phyloP scores from a whole-genome alignment of 2,888 invertebrate genomes.

The Tyria jacobaeae region DNA sequence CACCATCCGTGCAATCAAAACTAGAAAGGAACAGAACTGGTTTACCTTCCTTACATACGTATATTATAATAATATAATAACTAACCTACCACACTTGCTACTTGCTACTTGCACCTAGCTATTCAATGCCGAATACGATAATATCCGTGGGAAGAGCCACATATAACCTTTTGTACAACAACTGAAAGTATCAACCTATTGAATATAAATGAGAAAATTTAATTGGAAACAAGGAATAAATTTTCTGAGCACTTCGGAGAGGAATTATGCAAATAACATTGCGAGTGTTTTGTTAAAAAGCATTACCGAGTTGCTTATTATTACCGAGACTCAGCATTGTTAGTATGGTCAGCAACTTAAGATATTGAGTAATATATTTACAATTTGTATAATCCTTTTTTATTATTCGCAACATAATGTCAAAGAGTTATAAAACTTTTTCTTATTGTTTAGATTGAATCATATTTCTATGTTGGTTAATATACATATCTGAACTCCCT shows the following conservation, averaged over 20 bases:
- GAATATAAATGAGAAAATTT: constrained; percentile 53
- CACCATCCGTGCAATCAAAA: too few species aligned
- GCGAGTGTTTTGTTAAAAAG: constrained; percentile 41
- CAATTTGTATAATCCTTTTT: too few species aligned
- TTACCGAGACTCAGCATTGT: constrained; percentile 21
- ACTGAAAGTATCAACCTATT: constrained; percentile 41
- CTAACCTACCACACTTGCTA: not conserved
- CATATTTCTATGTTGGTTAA: too few species aligned
- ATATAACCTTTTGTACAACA: constrained; percentile 6
- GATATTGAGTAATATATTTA: not conserved
- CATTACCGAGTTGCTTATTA: constrained; percentile 19
- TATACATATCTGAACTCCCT: too few species aligned
- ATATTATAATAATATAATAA: not conserved
- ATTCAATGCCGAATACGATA: not conserved
- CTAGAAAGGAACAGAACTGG: too few species aligned
- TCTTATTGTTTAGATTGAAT: too few species aligned
- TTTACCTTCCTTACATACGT: not conserved
- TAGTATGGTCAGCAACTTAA: constrained; percentile 4
- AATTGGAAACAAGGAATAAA: constrained; percentile 45
- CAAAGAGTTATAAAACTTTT: too few species aligned
- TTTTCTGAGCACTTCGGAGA: constrained; percentile 31
- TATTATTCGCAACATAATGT: too few species aligned
- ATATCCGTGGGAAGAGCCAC: constrained; percentile 6
- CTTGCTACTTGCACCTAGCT: too few species aligned
- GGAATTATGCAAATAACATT: constrained; percentile 41